Conservation (phyloP, 1,140 invertebrate species). For the Dreissena rostriformis region DNA sequence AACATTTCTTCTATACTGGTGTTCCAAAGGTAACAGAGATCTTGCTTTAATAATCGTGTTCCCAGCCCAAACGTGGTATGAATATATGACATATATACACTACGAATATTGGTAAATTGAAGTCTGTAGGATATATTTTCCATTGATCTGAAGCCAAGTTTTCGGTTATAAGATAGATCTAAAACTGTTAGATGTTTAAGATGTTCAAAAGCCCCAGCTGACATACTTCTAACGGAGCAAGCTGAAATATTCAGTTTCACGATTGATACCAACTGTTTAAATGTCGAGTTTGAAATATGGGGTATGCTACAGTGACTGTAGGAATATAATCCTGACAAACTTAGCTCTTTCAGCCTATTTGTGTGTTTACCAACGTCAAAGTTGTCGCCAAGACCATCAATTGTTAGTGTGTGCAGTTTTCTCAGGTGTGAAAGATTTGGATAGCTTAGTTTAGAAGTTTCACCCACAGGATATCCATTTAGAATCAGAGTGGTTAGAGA, state of each 20-base stretch:
- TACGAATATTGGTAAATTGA: conserved; percentile 23
- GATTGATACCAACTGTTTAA: conserved; percentile 14
- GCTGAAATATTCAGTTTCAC: conserved; percentile 44
- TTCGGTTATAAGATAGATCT: conserved; percentile 38
- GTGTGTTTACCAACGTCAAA: not conserved
- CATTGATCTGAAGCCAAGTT: conserved; percentile 13
- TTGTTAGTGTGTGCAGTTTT: not conserved
- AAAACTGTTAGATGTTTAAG: conserved; percentile 24
- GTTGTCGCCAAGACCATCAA: conserved; percentile 7
- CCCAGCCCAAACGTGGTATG: not conserved
- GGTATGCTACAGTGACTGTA: not conserved
- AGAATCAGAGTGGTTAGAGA: not conserved
- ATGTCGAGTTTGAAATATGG: not conserved
- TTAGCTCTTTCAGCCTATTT: not conserved
- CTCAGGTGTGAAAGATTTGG: not conserved
- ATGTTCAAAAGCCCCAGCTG: conserved; percentile 14
- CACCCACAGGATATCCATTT: not conserved
- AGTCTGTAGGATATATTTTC: conserved; percentile 34
- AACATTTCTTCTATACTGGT: conserved; percentile 19
- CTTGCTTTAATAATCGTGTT: not conserved
- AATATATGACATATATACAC: conserved; percentile 22
- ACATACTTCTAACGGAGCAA: conserved; percentile 32
- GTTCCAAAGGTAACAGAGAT: conserved; percentile 41
- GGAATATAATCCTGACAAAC: not conserved
- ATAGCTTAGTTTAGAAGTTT: not conserved